Evolutionary conservation across 2,888 invertebrate genomes (phyloP).

Genomic region (Agrochola lota): DNA sequence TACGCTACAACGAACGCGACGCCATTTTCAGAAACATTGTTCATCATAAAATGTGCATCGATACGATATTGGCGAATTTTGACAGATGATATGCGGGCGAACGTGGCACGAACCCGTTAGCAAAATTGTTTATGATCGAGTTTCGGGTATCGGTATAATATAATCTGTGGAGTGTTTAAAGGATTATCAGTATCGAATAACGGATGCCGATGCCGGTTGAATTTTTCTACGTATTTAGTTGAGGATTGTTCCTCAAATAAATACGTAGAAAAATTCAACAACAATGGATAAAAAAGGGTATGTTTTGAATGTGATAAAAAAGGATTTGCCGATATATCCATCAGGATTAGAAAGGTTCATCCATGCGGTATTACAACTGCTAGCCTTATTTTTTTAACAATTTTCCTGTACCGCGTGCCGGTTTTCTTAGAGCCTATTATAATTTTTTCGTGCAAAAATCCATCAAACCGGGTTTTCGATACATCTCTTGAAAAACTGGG

Average conservation of each 20-base stretch:
- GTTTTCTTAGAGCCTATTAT: slow-evolving; percentile 25
- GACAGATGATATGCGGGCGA: slow-evolving; percentile 50
- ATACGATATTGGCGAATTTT: slow-evolving; percentile 57
- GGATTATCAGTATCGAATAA: slow-evolving; percentile 25
- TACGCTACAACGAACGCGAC: slow-evolving; percentile 29
- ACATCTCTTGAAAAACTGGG: slow-evolving; percentile 69
- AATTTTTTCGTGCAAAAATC: slow-evolving; percentile 53
- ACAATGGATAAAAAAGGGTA: slow-evolving; percentile 27
- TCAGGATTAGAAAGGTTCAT: slow-evolving; percentile 40
- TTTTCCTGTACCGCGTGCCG: neutral
- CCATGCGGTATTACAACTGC: slow-evolving; percentile 16
- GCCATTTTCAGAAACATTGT: slow-evolving; percentile 52
- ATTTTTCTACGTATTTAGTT: slow-evolving; percentile 19
- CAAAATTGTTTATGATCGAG: slow-evolving; percentile 56
- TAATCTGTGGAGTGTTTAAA: slow-evolving; percentile 40
- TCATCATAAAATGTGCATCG: slow-evolving; percentile 53
- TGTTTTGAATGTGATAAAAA: slow-evolving; percentile 30
- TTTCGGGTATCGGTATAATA: slow-evolving; percentile 20
- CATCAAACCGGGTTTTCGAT: slow-evolving; percentile 56
- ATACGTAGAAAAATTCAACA: too few relatives aligned
- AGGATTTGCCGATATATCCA: slow-evolving; percentile 9
- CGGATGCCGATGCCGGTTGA: slow-evolving; percentile 9
- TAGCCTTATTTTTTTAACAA: slow-evolving; percentile 21
- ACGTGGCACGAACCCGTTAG: slow-evolving; percentile 31
- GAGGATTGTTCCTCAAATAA: too few relatives aligned